Evolutionary conservation across 53 echinoderm and acorn worm species (phyloP).

Genomic region (Arbacia lixula): DNA sequence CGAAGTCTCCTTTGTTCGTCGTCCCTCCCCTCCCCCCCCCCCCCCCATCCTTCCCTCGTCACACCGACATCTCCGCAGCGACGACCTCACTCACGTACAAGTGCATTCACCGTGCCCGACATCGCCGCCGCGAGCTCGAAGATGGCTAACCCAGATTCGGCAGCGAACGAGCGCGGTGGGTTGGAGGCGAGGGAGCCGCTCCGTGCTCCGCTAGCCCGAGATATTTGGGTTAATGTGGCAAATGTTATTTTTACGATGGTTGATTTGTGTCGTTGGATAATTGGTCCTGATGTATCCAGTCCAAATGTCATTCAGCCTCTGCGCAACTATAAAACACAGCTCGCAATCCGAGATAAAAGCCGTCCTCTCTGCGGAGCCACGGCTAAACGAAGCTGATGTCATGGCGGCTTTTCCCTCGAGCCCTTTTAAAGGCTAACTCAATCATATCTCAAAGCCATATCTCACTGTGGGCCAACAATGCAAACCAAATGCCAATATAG

Average conservation of each 20-base stretch:
- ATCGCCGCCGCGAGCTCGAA: not conserved
- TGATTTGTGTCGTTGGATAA: conserved; percentile 50
- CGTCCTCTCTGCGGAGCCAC: not conserved
- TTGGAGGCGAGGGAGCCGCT: not conserved
- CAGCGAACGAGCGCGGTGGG: not conserved
- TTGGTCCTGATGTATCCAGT: conserved; percentile 55
- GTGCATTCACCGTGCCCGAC: conserved; percentile 17
- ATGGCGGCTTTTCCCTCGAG: not conserved
- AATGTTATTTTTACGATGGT: conserved; percentile 46
- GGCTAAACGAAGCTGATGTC: not conserved
- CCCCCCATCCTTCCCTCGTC: too few relatives aligned
- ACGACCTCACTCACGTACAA: too few relatives aligned
- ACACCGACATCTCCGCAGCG: too few relatives aligned
- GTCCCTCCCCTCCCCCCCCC: too few relatives aligned
- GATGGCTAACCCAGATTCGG: conserved; percentile 11
- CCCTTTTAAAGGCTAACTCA: conserved; percentile 28
- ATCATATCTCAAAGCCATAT: too few relatives aligned
- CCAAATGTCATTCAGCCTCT: conserved; percentile 46
- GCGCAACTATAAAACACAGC: conserved; percentile 31
- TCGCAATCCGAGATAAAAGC: conserved; percentile 4
- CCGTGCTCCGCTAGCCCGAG: conserved; percentile 1
- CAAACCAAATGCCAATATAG: too few relatives aligned
- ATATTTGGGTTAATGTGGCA: conserved; percentile 58
- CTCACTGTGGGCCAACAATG: too few relatives aligned
- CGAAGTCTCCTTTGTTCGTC: too few relatives aligned